Evolutionary conservation across 2,797 vertebrate species (phyloP), one percentile per base, ranked within the genome.

Genomic region (Nannoperca australis): DNA sequence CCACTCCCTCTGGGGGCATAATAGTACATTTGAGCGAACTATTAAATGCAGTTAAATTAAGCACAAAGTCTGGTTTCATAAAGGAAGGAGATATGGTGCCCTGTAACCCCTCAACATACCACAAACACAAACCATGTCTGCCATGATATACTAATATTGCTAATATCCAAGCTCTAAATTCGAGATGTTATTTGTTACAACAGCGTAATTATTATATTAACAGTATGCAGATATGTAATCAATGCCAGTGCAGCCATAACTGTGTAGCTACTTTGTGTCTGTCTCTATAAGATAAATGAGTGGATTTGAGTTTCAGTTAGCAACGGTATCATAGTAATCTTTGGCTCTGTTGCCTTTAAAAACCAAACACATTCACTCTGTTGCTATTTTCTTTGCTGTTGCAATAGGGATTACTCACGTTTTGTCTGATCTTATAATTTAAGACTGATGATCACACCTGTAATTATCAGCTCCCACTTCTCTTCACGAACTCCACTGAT

Each of bases 401-500:
- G 3, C 4, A 7, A 47, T 11, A 18, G 1, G 7, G 36, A 62
- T 67, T 47, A 51, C 5, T 9, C 18, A 2, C n/a, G 7, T 64
- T 76, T 32, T 2, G 1, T 42, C 3, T 15, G 18, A 42, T 66
- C 12, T 2, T 38, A 9, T 47, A 38, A 64, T 59, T 63, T 30
- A 24, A 0, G 20, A 24, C 0, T 27, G 15, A 72, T 2, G 15
- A 15, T 13, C 87, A 22, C 27, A 93, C 92, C 92, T 82, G 42
- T 85, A 22, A 92, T 75, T 20, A 84, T 12, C 6, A 93, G 87
- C 24, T 88, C 58, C 89, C 81, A 91, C 0, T 8, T 32, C 2
- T 56, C 0, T 1, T 27, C 13, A 7, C 0, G 7, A 2, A 2
- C 0, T 63, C 81, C 85, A 0, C 0, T 0, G 0, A 0, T 0